Evolutionary conservation across 2,797 vertebrate genomes (phyloP).

Genomic region (Molothrus aeneus): DNA sequence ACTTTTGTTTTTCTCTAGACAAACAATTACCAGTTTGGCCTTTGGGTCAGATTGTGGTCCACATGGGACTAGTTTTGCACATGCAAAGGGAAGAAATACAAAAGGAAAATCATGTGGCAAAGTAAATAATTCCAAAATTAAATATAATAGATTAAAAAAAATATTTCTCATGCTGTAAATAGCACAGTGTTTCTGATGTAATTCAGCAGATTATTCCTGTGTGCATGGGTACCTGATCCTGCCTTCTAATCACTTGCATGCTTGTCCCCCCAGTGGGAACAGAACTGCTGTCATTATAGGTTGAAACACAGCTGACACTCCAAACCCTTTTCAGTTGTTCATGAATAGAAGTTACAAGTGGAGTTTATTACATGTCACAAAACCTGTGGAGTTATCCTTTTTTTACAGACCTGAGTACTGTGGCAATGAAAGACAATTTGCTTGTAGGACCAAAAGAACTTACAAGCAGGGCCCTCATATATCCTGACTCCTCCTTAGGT

Average conservation of each 20-base stretch:
- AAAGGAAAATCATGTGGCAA: not conserved
- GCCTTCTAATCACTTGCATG: rapidly evolving
- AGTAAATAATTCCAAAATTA: not conserved
- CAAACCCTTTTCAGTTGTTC: not conserved
- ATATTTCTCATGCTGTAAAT: not conserved
- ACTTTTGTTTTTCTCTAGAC: not conserved
- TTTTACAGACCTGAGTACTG: not conserved
- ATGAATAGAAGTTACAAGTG: not conserved
- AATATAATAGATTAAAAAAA: not conserved
- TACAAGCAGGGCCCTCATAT: not conserved
- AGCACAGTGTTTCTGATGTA: not conserved
- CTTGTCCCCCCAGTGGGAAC: not conserved
- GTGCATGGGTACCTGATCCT: not conserved
- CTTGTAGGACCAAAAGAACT: not conserved
- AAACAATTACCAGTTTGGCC: not conserved
- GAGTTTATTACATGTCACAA: not conserved
- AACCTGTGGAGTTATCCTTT: not conserved
- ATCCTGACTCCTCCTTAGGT: not conserved
- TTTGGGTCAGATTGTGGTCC: not conserved
- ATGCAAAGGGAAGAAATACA: not conserved
- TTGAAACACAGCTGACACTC: not conserved
- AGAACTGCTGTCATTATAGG: not conserved
- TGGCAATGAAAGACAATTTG: not conserved
- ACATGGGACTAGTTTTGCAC: not conserved
- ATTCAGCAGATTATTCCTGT: not conserved